Evolutionary conservation across 92 coral and sea anemone species (phyloP), one percentile per base, ranked within the genome.

Genomic region (Pocillopora grandis): DNA sequence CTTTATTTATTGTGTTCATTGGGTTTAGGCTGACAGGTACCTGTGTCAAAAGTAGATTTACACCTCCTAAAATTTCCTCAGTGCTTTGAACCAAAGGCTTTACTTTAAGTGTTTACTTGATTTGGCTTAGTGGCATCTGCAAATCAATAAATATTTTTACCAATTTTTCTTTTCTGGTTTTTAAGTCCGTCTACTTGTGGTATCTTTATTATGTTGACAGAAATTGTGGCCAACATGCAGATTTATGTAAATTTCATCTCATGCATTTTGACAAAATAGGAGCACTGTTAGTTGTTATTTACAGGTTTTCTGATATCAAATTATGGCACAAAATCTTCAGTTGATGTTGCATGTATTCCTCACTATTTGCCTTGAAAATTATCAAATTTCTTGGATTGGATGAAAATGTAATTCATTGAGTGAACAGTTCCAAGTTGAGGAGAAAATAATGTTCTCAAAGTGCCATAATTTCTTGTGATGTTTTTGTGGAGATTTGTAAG

Each of bases 211-310:
- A 35, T 70, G 59, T 71, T 64, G 85, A 57, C 6, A 35, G 58
- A 58, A 42, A 42, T 42, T 42, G 52, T 42, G 52, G 52, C 52
- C 31, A 42, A 42, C 84, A 80, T 81, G 85, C 12, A 81, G 31
- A 81, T 81, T 12, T 69, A 70, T 81, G 85, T 18, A 71, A 81
- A 81, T 81, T 78, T 35, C 7, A 7, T 10, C 61, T 78, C 65
- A 60, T 63, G 13, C 52, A 55, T 76, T 57, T 55, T 57, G 10
- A 35, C 18, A 13, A 59, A 62, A 15, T 18, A 48, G 18, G 35
- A 2, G 19, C 81, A 37, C 31, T 62, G 37, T 52, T 12, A 61
- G 18, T 66, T 49, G 75, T 8, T 66, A 55, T 66, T 52, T 67
- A 48, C 27, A 55, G 75, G 66, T 42, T 36, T 61, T 76, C 12